These are phyloP conservation scores for Tribolium castaneum DNA, from an alignment of 1,140 invertebrate species.

Conservation along the genomic window DNA sequence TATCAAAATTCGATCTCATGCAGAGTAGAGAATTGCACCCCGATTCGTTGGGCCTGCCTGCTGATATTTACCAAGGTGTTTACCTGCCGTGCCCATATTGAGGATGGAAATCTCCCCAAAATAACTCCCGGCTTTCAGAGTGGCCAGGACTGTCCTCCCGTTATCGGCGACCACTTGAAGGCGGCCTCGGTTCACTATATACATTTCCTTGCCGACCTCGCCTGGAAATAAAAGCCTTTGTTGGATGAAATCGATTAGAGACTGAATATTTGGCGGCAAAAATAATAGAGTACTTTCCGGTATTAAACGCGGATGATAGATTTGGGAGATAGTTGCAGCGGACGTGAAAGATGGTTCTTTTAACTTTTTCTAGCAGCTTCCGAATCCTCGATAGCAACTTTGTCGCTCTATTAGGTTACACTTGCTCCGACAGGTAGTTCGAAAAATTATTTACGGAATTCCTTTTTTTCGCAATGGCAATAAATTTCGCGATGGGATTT, in stretches of 20 bases:
- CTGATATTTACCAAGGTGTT: conserved; percentile 93
- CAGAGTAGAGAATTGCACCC: conserved; percentile 40
- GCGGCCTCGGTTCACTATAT: conserved; percentile 96
- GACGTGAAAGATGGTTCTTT: not conserved
- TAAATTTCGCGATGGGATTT: not conserved
- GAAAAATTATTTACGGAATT: too few species aligned
- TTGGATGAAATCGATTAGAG: not conserved
- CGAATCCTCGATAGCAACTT: not conserved
- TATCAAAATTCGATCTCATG: conserved; percentile 39
- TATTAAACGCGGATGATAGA: not conserved
- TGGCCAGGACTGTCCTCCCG: conserved; percentile 96
- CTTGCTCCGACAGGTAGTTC: too few species aligned
- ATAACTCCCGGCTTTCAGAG: conserved; percentile 96
- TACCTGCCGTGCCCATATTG: conserved; percentile 99
- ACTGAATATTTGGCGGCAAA: not conserved
- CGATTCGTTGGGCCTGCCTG: conserved; percentile 62
- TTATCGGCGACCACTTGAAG: conserved; percentile 98
- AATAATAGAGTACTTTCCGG: not conserved
- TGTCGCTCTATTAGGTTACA: not conserved
- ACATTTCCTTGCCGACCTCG: conserved; percentile 99
- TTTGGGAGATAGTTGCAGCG: not conserved
- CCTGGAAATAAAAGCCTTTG: conserved; percentile 71
- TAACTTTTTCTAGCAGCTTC: not conserved
- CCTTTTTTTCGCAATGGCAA: not conserved
- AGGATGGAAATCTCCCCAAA: conserved; percentile 99